These are phyloP conservation scores for Xanthostigma xanthostigma DNA, from an alignment of 2,888 invertebrate species.

Conservation along the genomic window DNA sequence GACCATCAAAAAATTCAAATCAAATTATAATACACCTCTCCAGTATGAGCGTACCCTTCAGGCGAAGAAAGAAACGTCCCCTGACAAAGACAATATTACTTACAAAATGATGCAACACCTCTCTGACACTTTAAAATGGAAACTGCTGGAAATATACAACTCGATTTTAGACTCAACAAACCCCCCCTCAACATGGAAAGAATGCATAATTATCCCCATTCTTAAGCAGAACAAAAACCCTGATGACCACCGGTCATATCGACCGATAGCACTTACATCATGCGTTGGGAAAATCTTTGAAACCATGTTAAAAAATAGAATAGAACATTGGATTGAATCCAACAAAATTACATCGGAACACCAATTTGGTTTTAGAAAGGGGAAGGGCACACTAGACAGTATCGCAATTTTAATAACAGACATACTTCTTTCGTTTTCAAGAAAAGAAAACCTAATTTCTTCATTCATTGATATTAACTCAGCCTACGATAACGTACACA, in stretches of 20 bases:
- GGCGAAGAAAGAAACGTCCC: constrained; percentile 1
- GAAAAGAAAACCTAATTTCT: constrained; percentile 3
- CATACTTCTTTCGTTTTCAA: constrained; percentile 2
- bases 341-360: constrained; percentile 1
- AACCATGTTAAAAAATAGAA: constrained; percentile 4
- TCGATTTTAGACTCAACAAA: not conserved
- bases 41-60: no score
- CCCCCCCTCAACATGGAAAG: constrained; percentile 2
- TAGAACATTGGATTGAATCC: constrained; percentile 8
- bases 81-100: constrained; percentile 6
- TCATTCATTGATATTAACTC: constrained; percentile 6
- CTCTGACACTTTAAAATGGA: not conserved
- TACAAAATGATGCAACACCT: constrained; percentile 6
- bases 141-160: constrained; percentile 4
- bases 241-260: constrained; percentile 3
- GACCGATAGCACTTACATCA: constrained; percentile 7
- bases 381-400: constrained; percentile 4
- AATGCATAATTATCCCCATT: constrained; percentile 4
- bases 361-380: constrained; percentile 8
- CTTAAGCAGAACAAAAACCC: constrained; percentile 6
- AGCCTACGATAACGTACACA: constrained; percentile 8
- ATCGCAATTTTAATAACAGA: not conserved
- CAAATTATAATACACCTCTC: no score
- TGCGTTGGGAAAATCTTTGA: constrained; percentile 8
- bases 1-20: no score